phyloP scores from a whole-genome alignment of 2,113 vertebrate genomes.

The Anguilla japonica region DNA sequence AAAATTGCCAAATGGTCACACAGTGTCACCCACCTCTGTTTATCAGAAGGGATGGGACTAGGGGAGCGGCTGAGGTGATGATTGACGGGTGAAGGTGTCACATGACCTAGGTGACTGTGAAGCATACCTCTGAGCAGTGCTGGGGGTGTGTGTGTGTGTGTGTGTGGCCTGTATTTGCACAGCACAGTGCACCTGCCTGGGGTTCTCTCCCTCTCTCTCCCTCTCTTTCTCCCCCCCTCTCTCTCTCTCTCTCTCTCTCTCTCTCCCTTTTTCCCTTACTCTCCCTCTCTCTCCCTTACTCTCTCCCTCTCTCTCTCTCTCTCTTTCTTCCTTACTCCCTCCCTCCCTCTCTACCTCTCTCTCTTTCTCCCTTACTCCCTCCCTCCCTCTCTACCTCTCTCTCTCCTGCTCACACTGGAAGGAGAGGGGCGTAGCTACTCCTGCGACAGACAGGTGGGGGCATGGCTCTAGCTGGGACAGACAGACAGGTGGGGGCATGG shows the following conservation, averaged over 20 bases:
- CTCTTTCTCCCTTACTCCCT: neutral
- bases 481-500: too few relatives aligned
- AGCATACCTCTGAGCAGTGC: too few relatives aligned
- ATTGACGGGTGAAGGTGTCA: too few relatives aligned
- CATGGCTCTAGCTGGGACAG: too few relatives aligned
- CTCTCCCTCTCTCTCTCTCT: neutral
- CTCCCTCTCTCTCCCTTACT: neutral
- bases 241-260: neutral
- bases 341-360: neutral
- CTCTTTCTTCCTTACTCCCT: neutral
- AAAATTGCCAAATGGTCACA: too few relatives aligned
- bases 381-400: neutral
- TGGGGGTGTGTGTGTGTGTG: too few relatives aligned
- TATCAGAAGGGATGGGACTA: too few relatives aligned
- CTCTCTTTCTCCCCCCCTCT: neutral
- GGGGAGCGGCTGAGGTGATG: too few relatives aligned
- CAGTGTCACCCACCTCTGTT: too few relatives aligned
- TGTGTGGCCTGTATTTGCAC: too few relatives aligned
- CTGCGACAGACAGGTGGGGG: too few relatives aligned
- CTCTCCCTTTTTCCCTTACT: neutral
- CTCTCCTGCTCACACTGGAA: neutral
- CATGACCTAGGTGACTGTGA: too few relatives aligned
- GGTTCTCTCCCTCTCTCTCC: conserved; percentile 13
- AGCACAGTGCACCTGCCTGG: neutral
- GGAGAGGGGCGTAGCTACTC: neutral